Percentiles rank a stretch among this genome's conserved stretches.
phyloP scores from a whole-genome alignment of 2,113 vertebrate genomes.

The Dicerorhinus sumatrensis region DNA sequence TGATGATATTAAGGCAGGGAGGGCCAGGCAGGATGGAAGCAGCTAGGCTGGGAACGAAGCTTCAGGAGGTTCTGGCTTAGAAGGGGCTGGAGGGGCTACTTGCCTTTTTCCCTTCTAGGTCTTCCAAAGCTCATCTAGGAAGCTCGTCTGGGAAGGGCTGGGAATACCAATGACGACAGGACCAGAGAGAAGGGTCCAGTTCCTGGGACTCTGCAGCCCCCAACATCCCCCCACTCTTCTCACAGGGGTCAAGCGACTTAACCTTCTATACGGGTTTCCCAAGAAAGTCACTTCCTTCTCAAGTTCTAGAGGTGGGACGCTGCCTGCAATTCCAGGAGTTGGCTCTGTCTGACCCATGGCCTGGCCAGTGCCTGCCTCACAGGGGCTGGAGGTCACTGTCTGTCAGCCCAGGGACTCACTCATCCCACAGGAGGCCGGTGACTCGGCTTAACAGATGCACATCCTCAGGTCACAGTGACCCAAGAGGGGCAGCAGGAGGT shows the following conservation, averaged over 20 bases:
- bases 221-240: background rate
- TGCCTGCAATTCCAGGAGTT: background rate
- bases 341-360: rapidly evolving
- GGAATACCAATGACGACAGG: background rate
- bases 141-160: background rate
- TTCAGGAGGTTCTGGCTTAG: background rate
- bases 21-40: background rate
- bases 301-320: background rate
- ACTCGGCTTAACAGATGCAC: rapidly evolving
- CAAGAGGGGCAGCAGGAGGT: background rate
- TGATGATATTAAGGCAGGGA: too few relatives aligned
- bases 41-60: background rate
- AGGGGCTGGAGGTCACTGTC: background rate
- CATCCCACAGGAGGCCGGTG: background rate
- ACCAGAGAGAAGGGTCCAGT: background rate
- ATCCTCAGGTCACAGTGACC: background rate
- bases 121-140: background rate
- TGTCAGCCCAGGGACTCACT: background rate
- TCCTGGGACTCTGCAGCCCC: too few relatives aligned
- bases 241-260: background rate
- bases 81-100: background rate
- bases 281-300: background rate
- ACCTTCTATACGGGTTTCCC: background rate
- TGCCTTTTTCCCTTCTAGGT: background rate
- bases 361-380: background rate